Conservation (phyloP, 2,113 vertebrate species). For the Balaeniceps rex region DNA sequence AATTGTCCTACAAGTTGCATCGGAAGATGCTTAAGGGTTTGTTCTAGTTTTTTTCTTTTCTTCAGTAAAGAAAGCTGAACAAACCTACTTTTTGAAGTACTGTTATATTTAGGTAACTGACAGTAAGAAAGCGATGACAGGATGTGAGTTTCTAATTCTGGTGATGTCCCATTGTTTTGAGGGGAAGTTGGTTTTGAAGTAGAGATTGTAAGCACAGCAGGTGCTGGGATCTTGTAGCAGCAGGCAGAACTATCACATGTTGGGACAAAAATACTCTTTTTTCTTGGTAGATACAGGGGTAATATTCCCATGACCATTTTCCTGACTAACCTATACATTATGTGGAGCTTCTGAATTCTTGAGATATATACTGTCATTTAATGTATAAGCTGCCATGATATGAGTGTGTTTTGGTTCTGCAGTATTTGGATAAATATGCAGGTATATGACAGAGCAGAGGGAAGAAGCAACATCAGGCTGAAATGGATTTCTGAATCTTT, state of each 20-base stretch:
- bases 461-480: not conserved
- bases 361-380: not conserved
- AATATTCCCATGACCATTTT: not conserved
- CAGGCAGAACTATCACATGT: not conserved
- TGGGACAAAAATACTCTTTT: slow-evolving; percentile 14
- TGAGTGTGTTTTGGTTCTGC: not conserved
- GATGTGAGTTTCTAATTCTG: slow-evolving; percentile 54
- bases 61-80: not conserved
- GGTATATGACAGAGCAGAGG: not conserved
- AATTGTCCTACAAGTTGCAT: not conserved
- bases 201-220: slow-evolving; percentile 28
- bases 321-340: not conserved
- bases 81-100: slow-evolving; percentile 1
- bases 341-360: not conserved
- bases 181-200: slow-evolving; percentile 40
- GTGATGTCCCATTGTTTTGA: slow-evolving; percentile 37
- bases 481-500: not conserved
- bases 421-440: not conserved
- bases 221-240: not conserved
- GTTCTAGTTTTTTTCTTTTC: not conserved
- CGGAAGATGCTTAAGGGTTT: not conserved
- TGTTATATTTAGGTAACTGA: slow-evolving; percentile 35
- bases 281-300: not conserved
- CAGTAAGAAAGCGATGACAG: not conserved
- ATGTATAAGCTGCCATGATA: not conserved